phyloP scores from a whole-genome alignment of 2,888 invertebrate genomes.

The Lycophotia porphyrea region DNA sequence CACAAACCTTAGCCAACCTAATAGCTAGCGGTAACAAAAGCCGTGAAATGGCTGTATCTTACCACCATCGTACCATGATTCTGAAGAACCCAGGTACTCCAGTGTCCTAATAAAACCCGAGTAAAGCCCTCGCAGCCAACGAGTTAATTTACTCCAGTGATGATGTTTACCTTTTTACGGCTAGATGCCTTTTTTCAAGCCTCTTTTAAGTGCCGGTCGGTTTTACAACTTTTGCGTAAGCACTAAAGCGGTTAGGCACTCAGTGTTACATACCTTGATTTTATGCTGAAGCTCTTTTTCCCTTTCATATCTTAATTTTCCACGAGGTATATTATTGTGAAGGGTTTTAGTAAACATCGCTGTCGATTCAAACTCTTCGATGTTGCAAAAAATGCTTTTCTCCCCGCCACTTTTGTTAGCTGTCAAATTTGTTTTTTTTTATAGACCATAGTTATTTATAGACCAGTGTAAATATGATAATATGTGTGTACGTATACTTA shows the following conservation, averaged over 20 bases:
- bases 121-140: slow-evolving; percentile 68
- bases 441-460: neutral
- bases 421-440: neutral
- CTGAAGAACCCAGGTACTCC: slow-evolving; percentile 39
- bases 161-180: slow-evolving; percentile 72
- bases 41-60: neutral
- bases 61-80: slow-evolving; percentile 22
- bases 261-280: slow-evolving; percentile 13
- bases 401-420: neutral
- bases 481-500: no score
- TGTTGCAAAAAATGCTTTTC: neutral
- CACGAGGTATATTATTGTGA: neutral
- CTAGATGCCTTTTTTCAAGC: slow-evolving; percentile 71
- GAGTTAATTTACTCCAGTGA: slow-evolving; percentile 74
- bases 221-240: slow-evolving; percentile 56
- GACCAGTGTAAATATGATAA: neutral
- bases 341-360: neutral
- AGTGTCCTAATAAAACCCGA: slow-evolving; percentile 72
- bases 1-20: neutral
- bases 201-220: slow-evolving; percentile 63
- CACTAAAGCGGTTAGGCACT: slow-evolving; percentile 36
- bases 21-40: neutral
- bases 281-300: neutral
- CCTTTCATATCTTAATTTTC: neutral
- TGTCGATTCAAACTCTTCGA: neutral